Base-by-base conservation (phyloP, 2,113 vertebrate species). In the Atractosteus spatula region DNA sequence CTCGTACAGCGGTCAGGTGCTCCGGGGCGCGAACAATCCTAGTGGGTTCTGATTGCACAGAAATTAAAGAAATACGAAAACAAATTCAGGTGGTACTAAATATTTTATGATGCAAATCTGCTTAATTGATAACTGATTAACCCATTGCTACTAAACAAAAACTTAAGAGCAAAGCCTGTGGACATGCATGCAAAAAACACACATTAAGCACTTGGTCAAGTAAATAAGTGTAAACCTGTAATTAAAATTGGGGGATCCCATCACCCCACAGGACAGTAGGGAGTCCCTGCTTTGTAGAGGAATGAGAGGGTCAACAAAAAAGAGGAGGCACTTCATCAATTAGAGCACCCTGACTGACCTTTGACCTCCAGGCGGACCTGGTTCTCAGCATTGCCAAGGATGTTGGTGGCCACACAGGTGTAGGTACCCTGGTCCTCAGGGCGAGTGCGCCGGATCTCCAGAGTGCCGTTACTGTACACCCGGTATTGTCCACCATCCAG, bases 331-430 rank as follows among this genome's bases (percentile, higher is more conserved):
- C 3, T 41, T n/a, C 0, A 8, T 11, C 1, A 29, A 29, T 29
- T 1, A 29, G 17, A 29, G 17, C 17, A 29, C 42, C 4, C 63
- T 77, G 41, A 69, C 88, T 90, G 72, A 99, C 97, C 97, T 97
- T 99, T 99, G 89, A 99, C 94, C 84, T 98, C 95, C 82, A 99
- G 91, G 73, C 90, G 93, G 75, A 98, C 96, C 75, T 95, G 94
- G 75, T 95, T 97, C 76, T 98, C 93, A 0, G 85, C 93, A 51
- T 88, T 94, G 6, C 97, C 97, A 82, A 98, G 80, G 74, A 97
- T 95, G 85, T 91, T 99, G 84, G 84, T 98, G 70, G 96, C 97
- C 0, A 99, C 94, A 0, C 97, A 99, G 6, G 96, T 99, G 74
- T 99, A 99, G 69, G 95, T 97, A 10, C 97, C 97, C 73, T 98